Base-by-base conservation (phyloP, 1,140 invertebrate species). In the Oscheius sp. region DNA sequence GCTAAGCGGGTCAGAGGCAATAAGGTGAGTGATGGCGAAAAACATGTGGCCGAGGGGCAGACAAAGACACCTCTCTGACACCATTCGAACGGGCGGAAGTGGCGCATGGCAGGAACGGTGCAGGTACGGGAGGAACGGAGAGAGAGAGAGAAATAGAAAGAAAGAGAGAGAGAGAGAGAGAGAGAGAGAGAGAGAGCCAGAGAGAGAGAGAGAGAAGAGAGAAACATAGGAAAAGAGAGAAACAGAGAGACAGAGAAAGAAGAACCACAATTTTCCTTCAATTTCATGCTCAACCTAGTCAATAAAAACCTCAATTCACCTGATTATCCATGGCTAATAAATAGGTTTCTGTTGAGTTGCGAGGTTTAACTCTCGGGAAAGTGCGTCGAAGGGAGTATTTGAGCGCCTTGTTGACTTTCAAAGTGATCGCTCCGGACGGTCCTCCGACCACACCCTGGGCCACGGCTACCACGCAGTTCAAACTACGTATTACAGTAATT, bases 331-430 rank as follows among this genome's bases (percentile, higher is more conserved):
- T n/a, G n/a, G n/a, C n/a, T n/a, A n/a, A n/a, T n/a, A n/a, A n/a
- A n/a, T n/a, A n/a, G n/a, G n/a, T n/a, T n/a, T n/a, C n/a, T n/a
- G n/a, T n/a, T n/a, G n/a, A n/a, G n/a, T n/a, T n/a, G n/a, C n/a
- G n/a, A n/a, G 49, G 49, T 55, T 23, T 55, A 55, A 23, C 15
- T 20, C 49, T 55, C 28, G 49, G 49, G 28, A 55, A 55, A 55
- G 49, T 55, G 49, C 49, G 49, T 55, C 49, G 49, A 55, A 55
- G 49, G 49, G 49, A 55, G 49, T 55, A 55, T 55, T 55, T 55
- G 49, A 55, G 49, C 49, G 7, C 49, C 7, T 15, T 55, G 49
- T 55, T 55, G 49, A 55, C 49, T 55, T 23, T 55, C 49, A 55
- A 55, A 13, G 49, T 26, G 49, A 55, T 55, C 49, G 49, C 7